phyloP scores from a whole-genome alignment of 2,113 vertebrate genomes.

The Crotalus viridis region DNA sequence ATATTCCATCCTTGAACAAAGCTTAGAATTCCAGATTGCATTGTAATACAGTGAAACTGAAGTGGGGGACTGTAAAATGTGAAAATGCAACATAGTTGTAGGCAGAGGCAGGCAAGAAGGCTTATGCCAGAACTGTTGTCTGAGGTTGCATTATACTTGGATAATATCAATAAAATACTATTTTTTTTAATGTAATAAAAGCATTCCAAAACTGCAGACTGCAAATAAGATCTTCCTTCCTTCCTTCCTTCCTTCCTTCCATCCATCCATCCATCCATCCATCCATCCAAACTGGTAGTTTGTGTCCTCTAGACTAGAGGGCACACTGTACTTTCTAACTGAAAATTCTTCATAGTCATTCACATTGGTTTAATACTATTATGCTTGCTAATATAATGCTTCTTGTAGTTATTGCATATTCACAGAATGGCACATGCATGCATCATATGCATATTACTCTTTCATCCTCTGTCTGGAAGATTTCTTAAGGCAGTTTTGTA shows the following conservation, averaged over 20 bases:
- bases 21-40: not conserved
- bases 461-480: too few species aligned
- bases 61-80: not conserved
- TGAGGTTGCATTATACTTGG: not conserved
- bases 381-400: not conserved
- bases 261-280: too few species aligned
- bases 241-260: too few species aligned
- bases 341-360: not conserved
- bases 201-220: not conserved
- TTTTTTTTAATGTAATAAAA: not conserved
- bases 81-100: not conserved
- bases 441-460: not conserved
- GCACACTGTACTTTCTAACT: constrained; percentile 34
- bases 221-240: not conserved
- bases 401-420: not conserved
- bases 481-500: not conserved
- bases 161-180: not conserved
- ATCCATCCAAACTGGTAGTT: not conserved
- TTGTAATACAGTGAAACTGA: not conserved
- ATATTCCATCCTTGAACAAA: not conserved
- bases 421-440: not conserved
- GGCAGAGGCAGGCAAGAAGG: not conserved
- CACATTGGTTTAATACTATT: not conserved
- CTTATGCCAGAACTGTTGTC: not conserved
- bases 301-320: constrained; percentile 52